phyloP scores from a whole-genome alignment of 2,797 vertebrate genomes.

The Arremon aurantiirostris region DNA sequence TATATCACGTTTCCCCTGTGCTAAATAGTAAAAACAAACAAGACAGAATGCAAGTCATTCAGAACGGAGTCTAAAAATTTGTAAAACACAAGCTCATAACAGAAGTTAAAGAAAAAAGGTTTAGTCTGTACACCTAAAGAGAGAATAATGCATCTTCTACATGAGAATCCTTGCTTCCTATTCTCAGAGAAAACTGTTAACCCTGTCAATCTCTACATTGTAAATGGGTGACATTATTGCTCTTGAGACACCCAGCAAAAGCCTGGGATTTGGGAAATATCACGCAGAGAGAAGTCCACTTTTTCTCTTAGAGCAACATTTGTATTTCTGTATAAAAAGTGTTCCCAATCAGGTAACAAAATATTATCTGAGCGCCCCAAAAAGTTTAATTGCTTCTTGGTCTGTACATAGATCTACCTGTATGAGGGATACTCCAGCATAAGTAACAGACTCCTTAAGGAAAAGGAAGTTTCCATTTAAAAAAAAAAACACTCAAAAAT shows the following conservation, averaged over 20 bases:
- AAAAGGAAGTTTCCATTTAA: background rate
- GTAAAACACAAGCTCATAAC: background rate
- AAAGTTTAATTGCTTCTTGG: background rate
- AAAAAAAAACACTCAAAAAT: background rate
- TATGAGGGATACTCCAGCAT: background rate
- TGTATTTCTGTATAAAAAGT: background rate
- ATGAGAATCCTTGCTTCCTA: background rate
- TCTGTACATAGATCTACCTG: background rate
- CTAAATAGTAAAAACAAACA: background rate
- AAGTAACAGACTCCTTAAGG: background rate
- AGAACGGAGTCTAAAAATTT: background rate
- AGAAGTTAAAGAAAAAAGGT: background rate
- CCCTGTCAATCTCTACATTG: no score
- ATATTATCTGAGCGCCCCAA: background rate
- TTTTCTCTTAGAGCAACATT: background rate
- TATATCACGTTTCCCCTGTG: background rate
- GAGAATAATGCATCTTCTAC: background rate
- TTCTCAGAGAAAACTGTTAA: background rate
- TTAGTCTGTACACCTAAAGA: background rate
- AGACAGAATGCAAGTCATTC: background rate
- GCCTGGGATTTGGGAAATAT: background rate
- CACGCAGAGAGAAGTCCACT: background rate
- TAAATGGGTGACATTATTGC: background rate
- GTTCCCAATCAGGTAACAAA: background rate
- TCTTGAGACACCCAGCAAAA: background rate